Base-by-base conservation (phyloP, 1,140 invertebrate species). In the Drosophila malerkotliana region DNA sequence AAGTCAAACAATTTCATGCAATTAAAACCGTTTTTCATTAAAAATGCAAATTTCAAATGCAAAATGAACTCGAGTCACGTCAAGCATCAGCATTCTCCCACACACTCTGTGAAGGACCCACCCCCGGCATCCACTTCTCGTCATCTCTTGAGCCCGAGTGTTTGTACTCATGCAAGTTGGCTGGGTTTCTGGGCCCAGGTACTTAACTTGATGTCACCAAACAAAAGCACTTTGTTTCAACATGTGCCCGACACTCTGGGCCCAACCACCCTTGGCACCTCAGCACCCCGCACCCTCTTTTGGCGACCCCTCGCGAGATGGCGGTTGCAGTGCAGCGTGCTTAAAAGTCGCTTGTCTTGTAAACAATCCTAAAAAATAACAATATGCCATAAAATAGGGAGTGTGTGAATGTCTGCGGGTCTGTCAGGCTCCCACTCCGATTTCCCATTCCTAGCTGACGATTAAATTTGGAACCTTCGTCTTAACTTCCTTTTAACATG, bases 351-450 rank as follows among this genome's bases (percentile, higher is more conserved):
- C 83, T 87, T 87, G 82, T 87, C 82, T 87, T 88, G 83, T 88
- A 87, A 87, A 87, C 79, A 88, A 83, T 85, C 82, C 88, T 88
- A 83, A 82, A 85, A 85, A 85, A 88, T 88, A 85, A 85, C 88
- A 85, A 88, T 88, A 85, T 85, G 82, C 71, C 75, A 74, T 88
- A 88, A 88, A 79, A 81, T 64, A 71, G 77, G 48, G 67, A 76
- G 73, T 82, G 79, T 64, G 4, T 45, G 24, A 14, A 32, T 30
- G 32, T 37, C 3, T 12, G 34, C 8, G 21, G 59, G 59, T 28
- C 18, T 30, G 30, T 18, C 12, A 30, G 4, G 12, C 7, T 24
- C 37, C 18, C 21, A 10, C 15, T 26, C 55, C 30, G 14, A 28
- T n/a, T 30, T n/a, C 37, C 37, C 3, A 15, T 18, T 44, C 8